Conservation (phyloP, 2,113 vertebrate genomes). For the Stigmatopora nigra region DNA sequence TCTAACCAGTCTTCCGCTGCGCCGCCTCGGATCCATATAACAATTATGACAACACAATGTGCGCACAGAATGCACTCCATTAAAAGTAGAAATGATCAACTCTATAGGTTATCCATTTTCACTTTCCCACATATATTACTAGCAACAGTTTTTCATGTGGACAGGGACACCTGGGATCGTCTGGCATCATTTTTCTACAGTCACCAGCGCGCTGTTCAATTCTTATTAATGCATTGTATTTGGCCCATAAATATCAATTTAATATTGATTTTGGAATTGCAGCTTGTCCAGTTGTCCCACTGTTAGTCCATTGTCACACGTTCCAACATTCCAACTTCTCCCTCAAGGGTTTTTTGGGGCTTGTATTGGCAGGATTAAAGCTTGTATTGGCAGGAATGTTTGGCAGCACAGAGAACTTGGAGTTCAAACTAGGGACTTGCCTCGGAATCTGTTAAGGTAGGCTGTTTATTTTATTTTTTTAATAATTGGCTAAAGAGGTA, state of each 20-base stretch:
- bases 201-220: constrained; percentile 10
- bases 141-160: constrained; percentile 4
- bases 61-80: neutral
- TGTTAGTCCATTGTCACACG: constrained; percentile 40
- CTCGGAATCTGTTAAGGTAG: constrained; percentile 17
- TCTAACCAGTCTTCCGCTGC: too few relatives aligned
- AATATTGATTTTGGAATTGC: constrained; percentile 39
- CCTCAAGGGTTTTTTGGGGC: constrained; percentile 42
- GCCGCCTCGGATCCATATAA: neutral
- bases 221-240: constrained; percentile 22
- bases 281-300: constrained; percentile 31
- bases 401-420: constrained; percentile 12
- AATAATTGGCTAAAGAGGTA: neutral
- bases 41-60: neutral
- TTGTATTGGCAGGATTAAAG: constrained; percentile 34
- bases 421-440: constrained; percentile 32
- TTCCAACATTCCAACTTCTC: constrained; percentile 25
- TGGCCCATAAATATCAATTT: constrained; percentile 16
- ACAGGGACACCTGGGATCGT: constrained; percentile 2
- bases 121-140: neutral
- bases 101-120: neutral
- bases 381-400: constrained; percentile 37
- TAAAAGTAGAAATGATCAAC: neutral
- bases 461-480: constrained; percentile 33
- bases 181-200: constrained; percentile 11